These are phyloP conservation scores for Empidonax traillii DNA, from an alignment of 2,113 vertebrate species.

Conservation along the genomic window DNA sequence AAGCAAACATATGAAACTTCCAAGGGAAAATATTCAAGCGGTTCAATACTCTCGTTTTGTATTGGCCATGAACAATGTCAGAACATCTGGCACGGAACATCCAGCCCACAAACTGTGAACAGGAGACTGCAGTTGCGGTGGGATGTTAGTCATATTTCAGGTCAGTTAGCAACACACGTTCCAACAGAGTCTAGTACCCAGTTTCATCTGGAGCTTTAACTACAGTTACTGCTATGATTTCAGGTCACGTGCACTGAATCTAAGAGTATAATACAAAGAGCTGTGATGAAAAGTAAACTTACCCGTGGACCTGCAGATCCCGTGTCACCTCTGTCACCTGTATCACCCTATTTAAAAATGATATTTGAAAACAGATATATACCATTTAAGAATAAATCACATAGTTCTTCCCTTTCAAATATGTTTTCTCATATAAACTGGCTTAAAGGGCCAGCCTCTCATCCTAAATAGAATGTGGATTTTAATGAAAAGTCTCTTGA, in stretches of 20 bases:
- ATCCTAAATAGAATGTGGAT: neutral
- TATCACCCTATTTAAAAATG: conserved; percentile 82
- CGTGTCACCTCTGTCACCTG: conserved; percentile 87
- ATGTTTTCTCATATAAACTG: neutral
- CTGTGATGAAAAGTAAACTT: conserved; percentile 39
- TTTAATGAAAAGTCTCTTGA: neutral
- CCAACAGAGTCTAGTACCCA: neutral
- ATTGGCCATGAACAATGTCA: neutral
- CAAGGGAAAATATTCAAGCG: neutral
- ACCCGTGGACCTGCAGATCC: conserved; percentile 87
- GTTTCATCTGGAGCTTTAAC: neutral
- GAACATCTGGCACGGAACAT: neutral
- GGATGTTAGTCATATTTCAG: neutral
- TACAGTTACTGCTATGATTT: neutral
- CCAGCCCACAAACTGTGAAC: neutral
- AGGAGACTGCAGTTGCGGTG: neutral
- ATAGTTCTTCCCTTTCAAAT: neutral
- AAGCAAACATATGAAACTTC: neutral
- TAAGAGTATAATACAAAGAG: neutral
- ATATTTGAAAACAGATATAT: neutral
- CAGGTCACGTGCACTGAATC: neutral
- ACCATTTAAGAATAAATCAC: neutral
- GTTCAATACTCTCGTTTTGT: neutral
- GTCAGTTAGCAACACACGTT: neutral
- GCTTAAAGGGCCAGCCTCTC: neutral